These are phyloP conservation scores for Esox masquinongy DNA, from an alignment of 2,797 vertebrate genomes.

Conservation along the genomic window DNA sequence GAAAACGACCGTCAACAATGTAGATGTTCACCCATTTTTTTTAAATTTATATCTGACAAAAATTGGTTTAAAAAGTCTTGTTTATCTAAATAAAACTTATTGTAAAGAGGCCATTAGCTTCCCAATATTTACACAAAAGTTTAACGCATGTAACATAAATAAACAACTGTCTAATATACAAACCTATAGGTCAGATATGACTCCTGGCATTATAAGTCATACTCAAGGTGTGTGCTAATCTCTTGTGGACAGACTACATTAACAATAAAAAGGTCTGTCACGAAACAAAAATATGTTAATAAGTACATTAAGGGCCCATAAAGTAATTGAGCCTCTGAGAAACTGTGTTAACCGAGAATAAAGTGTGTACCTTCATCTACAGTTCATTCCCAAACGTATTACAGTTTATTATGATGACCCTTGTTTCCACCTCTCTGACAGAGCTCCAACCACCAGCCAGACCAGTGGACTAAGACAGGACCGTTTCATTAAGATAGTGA, in stretches of 20 bases:
- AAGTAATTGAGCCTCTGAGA: no score
- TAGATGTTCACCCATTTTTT: no score
- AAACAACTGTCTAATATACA: not conserved
- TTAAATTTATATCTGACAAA: no score
- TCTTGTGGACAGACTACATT: not conserved
- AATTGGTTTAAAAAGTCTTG: no score
- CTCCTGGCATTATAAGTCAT: constrained; percentile 5
- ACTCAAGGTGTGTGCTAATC: no score
- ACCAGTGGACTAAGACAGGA: constrained; percentile 43
- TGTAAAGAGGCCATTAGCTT: not conserved
- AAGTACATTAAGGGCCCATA: no score
- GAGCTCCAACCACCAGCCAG: constrained; percentile 61
- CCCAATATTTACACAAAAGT: not conserved
- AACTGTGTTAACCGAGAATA: no score
- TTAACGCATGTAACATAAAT: not conserved
- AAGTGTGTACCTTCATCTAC: no score
- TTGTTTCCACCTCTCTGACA: constrained; percentile 47
- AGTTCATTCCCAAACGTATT: not conserved
- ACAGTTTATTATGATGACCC: not conserved
- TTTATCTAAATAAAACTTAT: no score
- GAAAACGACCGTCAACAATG: no score
- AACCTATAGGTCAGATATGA: constrained; percentile 6
- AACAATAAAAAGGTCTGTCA: no score
- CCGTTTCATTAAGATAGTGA: constrained; percentile 42
- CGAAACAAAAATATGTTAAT: no score